A percentile compares a stretch with the other conserved stretches of the same genome.
Conservation (phyloP, 2,113 vertebrate species). For the Agelaius tricolor region DNA sequence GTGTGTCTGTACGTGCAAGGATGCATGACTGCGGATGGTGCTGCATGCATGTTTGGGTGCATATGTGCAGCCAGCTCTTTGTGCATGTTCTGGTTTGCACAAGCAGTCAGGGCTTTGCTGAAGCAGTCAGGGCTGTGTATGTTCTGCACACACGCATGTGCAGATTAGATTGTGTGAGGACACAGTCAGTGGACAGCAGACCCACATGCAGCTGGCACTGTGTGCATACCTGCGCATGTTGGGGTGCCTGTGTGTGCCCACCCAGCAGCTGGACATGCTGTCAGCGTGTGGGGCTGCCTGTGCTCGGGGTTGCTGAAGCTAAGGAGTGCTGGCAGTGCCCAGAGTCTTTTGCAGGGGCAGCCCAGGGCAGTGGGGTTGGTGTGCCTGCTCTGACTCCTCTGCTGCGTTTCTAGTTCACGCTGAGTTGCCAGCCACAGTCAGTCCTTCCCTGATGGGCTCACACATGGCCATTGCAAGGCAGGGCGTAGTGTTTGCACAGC, state of each 20-base stretch:
- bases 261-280: fast-evolving
- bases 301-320: not conserved
- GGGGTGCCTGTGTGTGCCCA: too few species aligned
- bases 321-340: not conserved
- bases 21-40: fast-evolving
- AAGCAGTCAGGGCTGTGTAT: too few species aligned
- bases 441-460: not conserved
- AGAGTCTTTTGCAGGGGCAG: fast-evolving
- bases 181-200: not conserved
- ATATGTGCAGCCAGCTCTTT: not conserved
- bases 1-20: fast-evolving
- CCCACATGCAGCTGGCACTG: fast-evolving
- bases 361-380: fast-evolving
- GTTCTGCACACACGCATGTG: fast-evolving
- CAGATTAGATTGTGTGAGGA: not conserved
- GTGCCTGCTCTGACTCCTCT: not conserved
- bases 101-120: not conserved
- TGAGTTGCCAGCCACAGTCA: not conserved
- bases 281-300: fast-evolving
- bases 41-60: not conserved
- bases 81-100: not conserved
- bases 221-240: fast-evolving
- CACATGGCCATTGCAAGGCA: not conserved
- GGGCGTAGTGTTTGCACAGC: not conserved
- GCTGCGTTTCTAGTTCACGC: fast-evolving